Percentiles rank a stretch among this genome's conserved stretches.
Conservation (phyloP, 2,113 vertebrate species). For the Corythaixoides concolor region DNA sequence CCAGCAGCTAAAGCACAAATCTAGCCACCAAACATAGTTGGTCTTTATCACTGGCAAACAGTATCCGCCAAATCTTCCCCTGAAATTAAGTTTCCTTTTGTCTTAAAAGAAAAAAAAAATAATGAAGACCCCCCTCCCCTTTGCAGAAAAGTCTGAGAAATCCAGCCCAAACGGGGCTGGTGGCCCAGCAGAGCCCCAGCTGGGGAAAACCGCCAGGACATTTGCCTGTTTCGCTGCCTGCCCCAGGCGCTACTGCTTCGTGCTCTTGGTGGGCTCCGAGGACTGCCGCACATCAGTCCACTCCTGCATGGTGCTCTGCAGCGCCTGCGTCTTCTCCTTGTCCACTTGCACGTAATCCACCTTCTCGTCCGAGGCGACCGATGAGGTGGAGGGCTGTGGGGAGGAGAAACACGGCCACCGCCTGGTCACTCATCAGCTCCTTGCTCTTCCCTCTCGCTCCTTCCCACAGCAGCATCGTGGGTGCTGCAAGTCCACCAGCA, state of each 20-base stretch:
- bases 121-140: neutral
- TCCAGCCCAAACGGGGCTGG: neutral
- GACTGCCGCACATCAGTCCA: constrained; percentile 98
- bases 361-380: constrained; percentile 93
- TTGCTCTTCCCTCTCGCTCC: neutral
- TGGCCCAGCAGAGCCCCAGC: rapidly evolving
- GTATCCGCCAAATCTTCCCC: constrained; percentile 44
- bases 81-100: constrained; percentile 25
- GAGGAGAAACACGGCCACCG: neutral
- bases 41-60: constrained; percentile 45
- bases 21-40: constrained; percentile 14
- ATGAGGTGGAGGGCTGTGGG: constrained; percentile 92
- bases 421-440: neutral
- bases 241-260: constrained; percentile 73
- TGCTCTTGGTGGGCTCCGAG: constrained; percentile 86
- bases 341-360: constrained; percentile 98
- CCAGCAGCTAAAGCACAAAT: constrained; percentile 49
- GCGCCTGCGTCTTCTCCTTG: constrained; percentile 95
- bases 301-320: constrained; percentile 99
- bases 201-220: neutral
- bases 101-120: neutral
- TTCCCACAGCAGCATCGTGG: rapidly evolving
- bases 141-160: constrained; percentile 16
- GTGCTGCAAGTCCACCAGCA: neutral
- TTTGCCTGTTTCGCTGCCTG: neutral